Evolutionary conservation across 1,140 invertebrate species (phyloP), one percentile per base, ranked within the genome.

Genomic region (Oscheius sp.): DNA sequence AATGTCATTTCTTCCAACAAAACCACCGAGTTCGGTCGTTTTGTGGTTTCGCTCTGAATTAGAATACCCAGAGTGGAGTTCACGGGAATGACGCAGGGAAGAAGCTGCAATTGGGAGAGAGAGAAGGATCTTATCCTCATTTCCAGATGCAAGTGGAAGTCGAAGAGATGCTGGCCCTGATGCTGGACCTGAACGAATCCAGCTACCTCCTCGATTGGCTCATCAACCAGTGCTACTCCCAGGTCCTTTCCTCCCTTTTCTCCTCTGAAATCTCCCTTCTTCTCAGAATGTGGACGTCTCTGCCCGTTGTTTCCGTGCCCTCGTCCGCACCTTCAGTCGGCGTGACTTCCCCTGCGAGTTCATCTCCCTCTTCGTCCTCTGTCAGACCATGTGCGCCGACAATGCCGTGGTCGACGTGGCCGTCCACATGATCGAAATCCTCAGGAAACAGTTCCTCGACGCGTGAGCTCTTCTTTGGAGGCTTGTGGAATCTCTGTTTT

Each of bases 331-430:
- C 15, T 76, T 67, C 59, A 65, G 74, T 18, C 81, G 85, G 73
- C 85, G 94, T 79, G 96, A 98, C 86, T 98, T 97, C 88, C 95
- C 95, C 7, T 98, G 95, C 86, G 95, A 99, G 85, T 93, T 95
- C 85, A 95, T 94, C 31, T 93, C 94, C 13, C 93, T 99, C 79
- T 93, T 99, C 80, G 97, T 96, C 83, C 92, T 98, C 4, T 95
- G 95, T 0, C 88, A 99, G 38, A n/a, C 64, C 1, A 65, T 66
- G 71, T 35, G 55, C 15, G 67, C 58, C 2, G 69, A 78, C 18
- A 42, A 64, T 10, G 52, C 61, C 13, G 46, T 76, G 38, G 66
- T 59, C 31, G 75, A 67, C 28, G 38, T 91, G 7, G 95, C 96
- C 0, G 87, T 97, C 52, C 93, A 96, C 79, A 88, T 99, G 31